Base-by-base conservation (phyloP, 1,140 invertebrate species). In the Copidosoma floridanum region DNA sequence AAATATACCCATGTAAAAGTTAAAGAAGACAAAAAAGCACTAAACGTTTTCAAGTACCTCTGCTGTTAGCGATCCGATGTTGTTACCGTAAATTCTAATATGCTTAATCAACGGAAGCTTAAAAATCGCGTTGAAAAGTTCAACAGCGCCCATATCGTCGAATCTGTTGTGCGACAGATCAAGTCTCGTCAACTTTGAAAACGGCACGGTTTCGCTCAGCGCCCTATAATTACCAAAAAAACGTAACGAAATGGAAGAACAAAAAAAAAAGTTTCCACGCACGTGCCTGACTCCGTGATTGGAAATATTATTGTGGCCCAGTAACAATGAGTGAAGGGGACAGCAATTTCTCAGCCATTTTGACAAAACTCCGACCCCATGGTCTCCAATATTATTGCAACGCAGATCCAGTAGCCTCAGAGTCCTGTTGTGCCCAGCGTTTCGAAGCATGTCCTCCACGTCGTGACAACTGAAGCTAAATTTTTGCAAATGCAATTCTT, bases 401-500 rank as follows among this genome's bases (percentile, higher is more conserved):
- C 77, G 79, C 14, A 87, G 70, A 74, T 87, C 83, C 8, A 87
- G 67, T 24, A 83, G 72, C 18, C 72, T 52, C 18, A 87, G 65
- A 0, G 80, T 81, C 24, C 69, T 74, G 62, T 86, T 85, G 8
- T 61, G 48, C 35, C 65, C 63, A 43, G 84, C 71, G 21, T 85
- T 83, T 41, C 71, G 61, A 10, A 81, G 62, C 59, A 87, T 68
- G 32, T 74, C 77, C 66, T 85, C 83, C 2, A 85, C 71, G 64
- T 85, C 83, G 44, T 85, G 84, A 0, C 81, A 81, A 23, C 77
- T 77, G 20, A 87, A 80, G 59, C 78, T 66, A 57, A 82, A 85
- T 60, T 86, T 87, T 68, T 85, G 82, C 10, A 85, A 71, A 70
- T 84, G 79, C 14, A 87, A 63, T 64, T 85, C 83, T 1, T 75